Evolutionary conservation across 2,888 invertebrate species (phyloP), one percentile per base, ranked within the genome.

Genomic region (Zootermopsis nevadensis): DNA sequence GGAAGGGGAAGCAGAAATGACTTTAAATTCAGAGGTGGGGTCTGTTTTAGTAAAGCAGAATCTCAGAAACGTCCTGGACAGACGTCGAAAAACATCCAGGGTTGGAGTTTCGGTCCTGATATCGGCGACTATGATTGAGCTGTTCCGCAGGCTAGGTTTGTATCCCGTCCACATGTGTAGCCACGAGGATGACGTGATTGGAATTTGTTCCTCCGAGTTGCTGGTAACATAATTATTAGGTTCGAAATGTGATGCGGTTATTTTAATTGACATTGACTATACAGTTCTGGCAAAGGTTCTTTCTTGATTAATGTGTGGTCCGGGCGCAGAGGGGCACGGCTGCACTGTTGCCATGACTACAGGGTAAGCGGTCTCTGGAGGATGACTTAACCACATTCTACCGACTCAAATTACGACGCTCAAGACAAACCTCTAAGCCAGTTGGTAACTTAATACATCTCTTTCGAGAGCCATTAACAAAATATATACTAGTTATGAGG

Each of bases 261-360:
- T 33, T 69, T 69, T 33, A 69, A 69, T 69, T 69, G 69, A 0
- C 69, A 69, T 69, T 31, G 69, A 69, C 69, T 69, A 33, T 69
- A 69, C 69, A 15, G 33, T 69, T 19, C 69, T 69, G 69, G 69
- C 69, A 69, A 33, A 33, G 69, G 69, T 69, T 69, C n/a, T n/a
- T 69, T 69, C 69, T 33, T 69, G 69, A 69, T 69, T 69, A 69
- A 69, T 69, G 69, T 69, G 69, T 69, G 69, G 69, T 69, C 69
- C 69, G 27, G n/a, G 12, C 31, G 27, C n/a, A 27, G 67, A 67
- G 67, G 27, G 69, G 69, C 12, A 31, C 12, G 24, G 10, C 69
- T 33, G 15, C 69, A 69, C 19, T 69, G 69, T 69, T 69, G 69
- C 69, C 69, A 69, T 10, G 69, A 69, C 33, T 69, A 69, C 33